Percentiles rank a stretch among this genome's conserved stretches.
Conservation (phyloP, 2,888 invertebrate species). For the Nudaria mundana region DNA sequence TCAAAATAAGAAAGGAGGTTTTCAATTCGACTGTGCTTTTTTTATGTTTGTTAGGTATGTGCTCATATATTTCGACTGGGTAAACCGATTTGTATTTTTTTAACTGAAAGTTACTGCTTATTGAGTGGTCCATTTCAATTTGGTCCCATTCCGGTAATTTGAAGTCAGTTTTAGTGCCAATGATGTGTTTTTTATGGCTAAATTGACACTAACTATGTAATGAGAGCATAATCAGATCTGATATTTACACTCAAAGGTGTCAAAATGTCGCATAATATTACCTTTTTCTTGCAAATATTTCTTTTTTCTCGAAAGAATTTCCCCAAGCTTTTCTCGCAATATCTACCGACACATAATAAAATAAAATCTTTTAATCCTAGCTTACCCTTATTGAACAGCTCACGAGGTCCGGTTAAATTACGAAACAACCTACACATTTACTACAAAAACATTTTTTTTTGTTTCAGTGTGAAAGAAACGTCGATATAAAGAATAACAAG, state of each 20-base stretch:
- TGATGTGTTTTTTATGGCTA: no score
- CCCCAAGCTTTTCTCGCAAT: no score
- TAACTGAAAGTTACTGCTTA: no score
- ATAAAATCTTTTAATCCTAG: constrained; percentile 7
- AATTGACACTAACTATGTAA: no score
- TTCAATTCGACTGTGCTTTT: no score
- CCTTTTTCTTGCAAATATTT: not conserved
- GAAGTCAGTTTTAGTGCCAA: no score
- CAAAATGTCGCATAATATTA: not conserved
- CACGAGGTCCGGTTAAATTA: constrained; percentile 12
- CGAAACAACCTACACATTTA: constrained; percentile 34
- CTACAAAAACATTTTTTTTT: constrained; percentile 47
- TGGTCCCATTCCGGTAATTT: no score
- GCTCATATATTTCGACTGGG: no score
- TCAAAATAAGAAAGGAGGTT: no score
- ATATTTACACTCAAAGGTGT: not conserved
- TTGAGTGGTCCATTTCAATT: no score
- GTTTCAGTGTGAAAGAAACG: constrained; percentile 64
- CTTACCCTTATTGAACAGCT: constrained; percentile 7
- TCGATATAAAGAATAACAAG: constrained; percentile 21
- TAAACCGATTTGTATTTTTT: no score
- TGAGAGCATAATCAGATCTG: not conserved
- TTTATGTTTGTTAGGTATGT: no score
- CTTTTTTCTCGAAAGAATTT: not conserved
- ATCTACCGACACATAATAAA: constrained; percentile 2